phyloP scores from a whole-genome alignment of 2,113 vertebrate species.

The Corythornis vintsioides region DNA sequence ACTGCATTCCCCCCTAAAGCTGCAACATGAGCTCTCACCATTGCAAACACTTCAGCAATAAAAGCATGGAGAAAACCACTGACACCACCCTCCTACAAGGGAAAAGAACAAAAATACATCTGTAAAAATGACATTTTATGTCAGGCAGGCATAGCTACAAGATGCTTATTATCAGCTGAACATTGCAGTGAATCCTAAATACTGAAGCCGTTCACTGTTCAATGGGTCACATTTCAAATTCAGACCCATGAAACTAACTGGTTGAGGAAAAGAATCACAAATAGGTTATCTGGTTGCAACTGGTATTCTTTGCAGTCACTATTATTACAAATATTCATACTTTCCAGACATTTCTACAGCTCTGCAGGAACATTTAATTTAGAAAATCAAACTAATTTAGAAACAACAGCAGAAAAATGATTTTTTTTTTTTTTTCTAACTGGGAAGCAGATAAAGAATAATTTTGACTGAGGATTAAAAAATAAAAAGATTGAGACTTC shows the following conservation, averaged over 20 bases:
- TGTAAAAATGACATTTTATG: neutral
- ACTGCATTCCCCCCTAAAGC: slow-evolving; percentile 96
- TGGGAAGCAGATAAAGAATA: neutral
- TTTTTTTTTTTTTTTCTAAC: neutral
- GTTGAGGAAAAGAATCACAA: neutral
- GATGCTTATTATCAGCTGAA: neutral
- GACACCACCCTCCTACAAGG: slow-evolving; percentile 90
- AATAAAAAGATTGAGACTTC: neutral
- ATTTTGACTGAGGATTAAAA: neutral
- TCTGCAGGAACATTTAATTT: neutral
- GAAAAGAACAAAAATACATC: neutral
- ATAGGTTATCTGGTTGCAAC: neutral
- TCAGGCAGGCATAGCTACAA: neutral
- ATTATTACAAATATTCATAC: neutral
- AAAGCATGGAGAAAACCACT: slow-evolving; percentile 97
- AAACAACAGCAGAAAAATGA: too few relatives aligned
- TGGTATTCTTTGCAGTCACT: neutral
- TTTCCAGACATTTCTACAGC: neutral
- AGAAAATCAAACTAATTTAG: too few relatives aligned
- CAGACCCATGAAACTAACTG: neutral
- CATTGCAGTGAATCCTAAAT: neutral
- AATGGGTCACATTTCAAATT: neutral
- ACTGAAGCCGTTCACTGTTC: neutral
- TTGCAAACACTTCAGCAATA: slow-evolving; percentile 96
- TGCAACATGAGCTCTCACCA: slow-evolving; percentile 96